phyloP scores from a whole-genome alignment of 2,113 vertebrate genomes.

The Centropus bengalensis region DNA sequence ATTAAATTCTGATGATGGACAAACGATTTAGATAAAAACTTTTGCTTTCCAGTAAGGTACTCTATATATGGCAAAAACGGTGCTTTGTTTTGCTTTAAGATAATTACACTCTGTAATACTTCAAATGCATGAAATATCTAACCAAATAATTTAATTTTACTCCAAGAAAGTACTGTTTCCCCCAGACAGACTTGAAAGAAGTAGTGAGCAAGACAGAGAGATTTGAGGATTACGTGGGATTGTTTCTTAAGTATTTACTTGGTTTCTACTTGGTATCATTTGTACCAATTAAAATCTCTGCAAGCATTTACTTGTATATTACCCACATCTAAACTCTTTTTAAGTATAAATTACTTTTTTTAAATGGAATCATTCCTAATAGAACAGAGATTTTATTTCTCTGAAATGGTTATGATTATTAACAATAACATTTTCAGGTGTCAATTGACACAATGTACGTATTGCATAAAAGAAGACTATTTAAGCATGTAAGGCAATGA shows the following conservation, averaged over 20 bases:
- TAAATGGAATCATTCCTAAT: background rate
- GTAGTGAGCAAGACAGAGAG: background rate
- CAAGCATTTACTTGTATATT: background rate
- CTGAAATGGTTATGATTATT: background rate
- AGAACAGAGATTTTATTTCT: background rate
- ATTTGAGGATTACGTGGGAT: background rate
- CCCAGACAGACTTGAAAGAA: background rate
- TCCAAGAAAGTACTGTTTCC: background rate
- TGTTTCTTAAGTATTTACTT: background rate
- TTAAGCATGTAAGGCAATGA: background rate
- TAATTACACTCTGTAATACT: background rate
- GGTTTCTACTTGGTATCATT: background rate
- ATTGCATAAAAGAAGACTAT: background rate
- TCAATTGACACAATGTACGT: background rate
- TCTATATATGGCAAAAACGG: background rate
- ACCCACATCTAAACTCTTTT: background rate
- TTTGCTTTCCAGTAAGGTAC: background rate
- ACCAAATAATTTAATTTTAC: background rate
- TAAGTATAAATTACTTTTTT: accelerated
- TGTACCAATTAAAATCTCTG: background rate
- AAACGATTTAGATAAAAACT: background rate
- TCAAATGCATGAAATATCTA: background rate
- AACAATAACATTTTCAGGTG: background rate
- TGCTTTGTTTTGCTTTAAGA: background rate
- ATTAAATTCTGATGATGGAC: background rate